Conservation (phyloP, 2,888 invertebrate species). For the Apodemia duryi region DNA sequence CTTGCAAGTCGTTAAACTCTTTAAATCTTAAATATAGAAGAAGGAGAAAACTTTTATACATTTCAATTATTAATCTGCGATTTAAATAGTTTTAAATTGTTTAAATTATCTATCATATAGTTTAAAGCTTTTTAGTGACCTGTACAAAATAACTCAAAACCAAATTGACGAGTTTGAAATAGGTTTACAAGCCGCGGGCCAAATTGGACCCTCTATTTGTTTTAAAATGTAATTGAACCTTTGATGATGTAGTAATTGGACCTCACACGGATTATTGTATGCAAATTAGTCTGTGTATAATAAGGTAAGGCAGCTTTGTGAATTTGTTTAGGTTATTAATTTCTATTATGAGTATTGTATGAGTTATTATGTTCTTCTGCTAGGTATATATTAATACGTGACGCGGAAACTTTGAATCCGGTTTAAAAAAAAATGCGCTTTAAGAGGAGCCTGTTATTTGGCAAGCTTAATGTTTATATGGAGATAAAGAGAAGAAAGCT, state of each 20-base stretch:
- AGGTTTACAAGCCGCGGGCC: slow-evolving; percentile 38
- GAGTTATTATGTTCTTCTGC: too few relatives aligned
- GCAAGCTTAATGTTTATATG: too few relatives aligned
- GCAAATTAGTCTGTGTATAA: slow-evolving; percentile 66
- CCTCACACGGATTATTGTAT: slow-evolving; percentile 55
- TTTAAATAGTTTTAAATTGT: slow-evolving; percentile 22
- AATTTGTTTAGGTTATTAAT: background rate
- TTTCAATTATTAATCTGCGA: background rate
- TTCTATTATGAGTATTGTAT: background rate
- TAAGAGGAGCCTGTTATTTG: too few relatives aligned
- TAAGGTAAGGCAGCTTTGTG: slow-evolving; percentile 38
- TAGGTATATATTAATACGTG: too few relatives aligned
- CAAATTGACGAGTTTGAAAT: slow-evolving; percentile 34
- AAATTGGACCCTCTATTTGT: slow-evolving; percentile 52
- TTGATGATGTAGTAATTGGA: slow-evolving; percentile 57
- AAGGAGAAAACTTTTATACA: too few relatives aligned
- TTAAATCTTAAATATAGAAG: too few relatives aligned
- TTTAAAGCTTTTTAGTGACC: slow-evolving; percentile 21
- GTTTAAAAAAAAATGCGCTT: too few relatives aligned
- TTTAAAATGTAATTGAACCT: slow-evolving; percentile 58
- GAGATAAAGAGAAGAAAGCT: too few relatives aligned
- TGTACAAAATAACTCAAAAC: background rate
- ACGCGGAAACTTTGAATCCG: too few relatives aligned
- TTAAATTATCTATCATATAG: slow-evolving; percentile 26
- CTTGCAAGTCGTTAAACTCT: too few relatives aligned